Percentiles rank a stretch among this genome's conserved stretches.
Conservation (phyloP, 2,888 invertebrate genomes). For the Plusia festucae region DNA sequence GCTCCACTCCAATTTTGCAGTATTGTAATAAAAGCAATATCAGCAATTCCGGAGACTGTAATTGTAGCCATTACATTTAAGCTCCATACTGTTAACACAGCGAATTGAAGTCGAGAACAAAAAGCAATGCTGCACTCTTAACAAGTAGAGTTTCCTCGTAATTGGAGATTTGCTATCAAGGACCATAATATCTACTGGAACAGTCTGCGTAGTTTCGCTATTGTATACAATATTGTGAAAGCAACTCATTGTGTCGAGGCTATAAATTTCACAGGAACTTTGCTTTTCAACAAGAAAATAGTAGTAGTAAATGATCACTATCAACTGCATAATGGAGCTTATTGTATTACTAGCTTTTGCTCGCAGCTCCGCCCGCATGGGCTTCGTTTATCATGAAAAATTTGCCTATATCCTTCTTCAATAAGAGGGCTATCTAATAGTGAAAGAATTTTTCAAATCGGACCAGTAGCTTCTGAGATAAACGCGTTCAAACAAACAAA, state of each 20-base stretch:
- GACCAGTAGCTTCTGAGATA: too few species aligned
- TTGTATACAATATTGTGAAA: conserved; percentile 16
- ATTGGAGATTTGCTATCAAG: conserved; percentile 33
- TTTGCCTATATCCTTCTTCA: too few species aligned
- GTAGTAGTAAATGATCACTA: neutral
- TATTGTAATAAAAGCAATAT: neutral
- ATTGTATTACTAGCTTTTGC: too few species aligned
- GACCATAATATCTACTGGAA: conserved; percentile 28
- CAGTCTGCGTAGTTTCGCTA: neutral
- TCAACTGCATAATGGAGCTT: too few species aligned
- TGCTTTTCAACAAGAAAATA: too few species aligned
- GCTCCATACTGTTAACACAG: neutral
- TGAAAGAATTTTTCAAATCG: too few species aligned
- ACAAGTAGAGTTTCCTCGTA: conserved; percentile 15
- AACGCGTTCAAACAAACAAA: too few species aligned
- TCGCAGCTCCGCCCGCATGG: too few species aligned
- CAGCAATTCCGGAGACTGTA: neutral
- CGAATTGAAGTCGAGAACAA: neutral
- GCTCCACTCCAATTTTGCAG: neutral
- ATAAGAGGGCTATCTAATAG: too few species aligned
- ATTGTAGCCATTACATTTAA: neutral
- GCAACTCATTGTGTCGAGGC: neutral
- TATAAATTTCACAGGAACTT: too few species aligned
- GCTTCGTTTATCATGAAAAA: too few species aligned
- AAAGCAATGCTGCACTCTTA: conserved; percentile 16